Percentiles rank a stretch among this genome's conserved stretches.
Evolutionary conservation across 2,113 vertebrate species (phyloP).

Genomic region (Melospiza georgiana): DNA sequence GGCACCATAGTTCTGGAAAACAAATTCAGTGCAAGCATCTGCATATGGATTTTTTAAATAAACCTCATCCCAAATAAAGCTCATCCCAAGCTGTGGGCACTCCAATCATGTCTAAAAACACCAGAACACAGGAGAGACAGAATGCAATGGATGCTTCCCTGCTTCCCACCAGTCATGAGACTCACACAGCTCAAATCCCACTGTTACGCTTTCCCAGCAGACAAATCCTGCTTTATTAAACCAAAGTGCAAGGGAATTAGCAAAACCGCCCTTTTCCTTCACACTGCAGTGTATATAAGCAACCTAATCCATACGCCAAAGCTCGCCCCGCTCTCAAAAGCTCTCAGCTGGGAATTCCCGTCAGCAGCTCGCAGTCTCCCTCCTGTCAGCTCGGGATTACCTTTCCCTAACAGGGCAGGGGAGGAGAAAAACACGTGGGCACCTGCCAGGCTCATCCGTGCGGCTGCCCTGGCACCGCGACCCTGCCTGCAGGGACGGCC

Average conservation of each 20-base stretch:
- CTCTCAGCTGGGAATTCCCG: slow-evolving; percentile 26
- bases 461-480: background rate
- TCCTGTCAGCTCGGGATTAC: slow-evolving; percentile 15
- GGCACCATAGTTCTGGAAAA: background rate
- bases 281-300: background rate
- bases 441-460: background rate
- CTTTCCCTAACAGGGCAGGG: background rate
- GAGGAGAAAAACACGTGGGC: background rate
- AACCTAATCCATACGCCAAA: background rate
- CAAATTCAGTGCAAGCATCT: background rate
- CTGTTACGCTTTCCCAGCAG: slow-evolving; percentile 23
- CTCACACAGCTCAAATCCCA: slow-evolving; percentile 11
- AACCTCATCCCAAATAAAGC: background rate
- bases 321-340: background rate
- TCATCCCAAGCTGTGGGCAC: background rate
- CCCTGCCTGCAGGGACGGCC: background rate
- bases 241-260: slow-evolving; percentile 37
- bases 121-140: background rate
- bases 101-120: background rate
- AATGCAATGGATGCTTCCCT: background rate
- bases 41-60: background rate
- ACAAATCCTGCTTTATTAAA: slow-evolving; percentile 40
- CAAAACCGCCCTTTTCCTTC: slow-evolving; percentile 24
- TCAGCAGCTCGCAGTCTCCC: background rate
- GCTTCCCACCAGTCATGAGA: slow-evolving; percentile 37